phyloP scores from a whole-genome alignment of 1,140 invertebrate genomes.

The Drosophila elegans region DNA sequence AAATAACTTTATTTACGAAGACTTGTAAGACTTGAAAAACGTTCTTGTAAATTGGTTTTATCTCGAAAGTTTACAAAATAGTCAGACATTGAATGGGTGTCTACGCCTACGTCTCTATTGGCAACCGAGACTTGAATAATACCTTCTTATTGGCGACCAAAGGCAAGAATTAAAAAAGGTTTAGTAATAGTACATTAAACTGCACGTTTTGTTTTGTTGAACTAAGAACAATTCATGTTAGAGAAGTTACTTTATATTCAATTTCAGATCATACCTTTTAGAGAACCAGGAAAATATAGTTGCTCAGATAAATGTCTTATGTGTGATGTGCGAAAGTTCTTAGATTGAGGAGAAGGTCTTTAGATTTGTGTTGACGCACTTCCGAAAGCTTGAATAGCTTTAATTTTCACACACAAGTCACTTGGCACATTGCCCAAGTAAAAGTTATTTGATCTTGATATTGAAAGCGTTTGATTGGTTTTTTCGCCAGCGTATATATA shows the following conservation, averaged over 20 bases:
- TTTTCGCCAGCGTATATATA: background rate
- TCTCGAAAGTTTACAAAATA: no score
- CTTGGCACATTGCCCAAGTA: slow-evolving; percentile 9
- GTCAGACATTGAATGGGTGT: no score
- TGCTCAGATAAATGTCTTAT: background rate
- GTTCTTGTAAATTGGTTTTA: no score
- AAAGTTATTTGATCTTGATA: slow-evolving; percentile 45
- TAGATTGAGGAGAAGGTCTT: background rate
- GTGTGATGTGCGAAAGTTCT: background rate
- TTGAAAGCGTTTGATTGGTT: slow-evolving; percentile 21
- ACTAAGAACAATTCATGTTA: no score
- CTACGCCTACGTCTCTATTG: no score
- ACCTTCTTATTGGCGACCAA: no score
- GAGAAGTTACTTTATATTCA: background rate
- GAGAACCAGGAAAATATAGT: background rate
- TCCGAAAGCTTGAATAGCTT: slow-evolving; percentile 5
- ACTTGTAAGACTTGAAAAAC: no score
- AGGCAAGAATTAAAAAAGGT: no score
- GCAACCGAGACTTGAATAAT: no score
- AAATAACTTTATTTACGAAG: no score
- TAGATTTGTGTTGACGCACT: background rate
- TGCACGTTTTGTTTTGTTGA: no score
- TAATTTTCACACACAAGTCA: background rate
- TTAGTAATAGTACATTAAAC: no score
- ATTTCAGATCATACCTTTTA: background rate